Evolutionary conservation across 2,888 invertebrate species (phyloP).

Genomic region (Arctia plantaginis): DNA sequence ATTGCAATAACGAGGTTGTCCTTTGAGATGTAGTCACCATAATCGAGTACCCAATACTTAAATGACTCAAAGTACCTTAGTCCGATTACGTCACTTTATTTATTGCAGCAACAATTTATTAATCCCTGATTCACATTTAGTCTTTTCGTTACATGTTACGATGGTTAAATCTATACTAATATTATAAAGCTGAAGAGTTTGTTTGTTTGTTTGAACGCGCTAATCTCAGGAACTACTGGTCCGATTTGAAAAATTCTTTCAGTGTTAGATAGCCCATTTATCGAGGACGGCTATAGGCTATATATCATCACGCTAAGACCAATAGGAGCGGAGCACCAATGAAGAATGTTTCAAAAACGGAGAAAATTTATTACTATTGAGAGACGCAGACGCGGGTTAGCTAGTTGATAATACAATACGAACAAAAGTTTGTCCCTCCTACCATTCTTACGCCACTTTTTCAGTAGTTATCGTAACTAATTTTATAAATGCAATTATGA

Average conservation of each 20-base stretch:
- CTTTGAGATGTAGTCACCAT: background rate
- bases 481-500: background rate
- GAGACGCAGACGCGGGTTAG: no score
- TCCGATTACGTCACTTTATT: slow-evolving; percentile 25
- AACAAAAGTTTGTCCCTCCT: background rate
- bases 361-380: no score
- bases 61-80: slow-evolving; percentile 9
- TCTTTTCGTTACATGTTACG: slow-evolving; percentile 28
- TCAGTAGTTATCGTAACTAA: background rate
- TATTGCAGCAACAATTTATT: slow-evolving; percentile 10
- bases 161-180: no score
- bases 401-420: background rate
- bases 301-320: no score
- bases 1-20: background rate
- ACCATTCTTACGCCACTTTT: background rate
- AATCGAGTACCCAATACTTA: background rate
- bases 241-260: no score
- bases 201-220: no score
- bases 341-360: no score
- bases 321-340: no score
- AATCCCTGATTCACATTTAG: slow-evolving; percentile 25
- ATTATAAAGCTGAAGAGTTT: no score
- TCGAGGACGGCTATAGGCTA: no score
- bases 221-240: no score
- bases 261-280: no score